Evolutionary conservation across 2,888 invertebrate species (phyloP).

Genomic region (Caenorhabditis parvicauda): DNA sequence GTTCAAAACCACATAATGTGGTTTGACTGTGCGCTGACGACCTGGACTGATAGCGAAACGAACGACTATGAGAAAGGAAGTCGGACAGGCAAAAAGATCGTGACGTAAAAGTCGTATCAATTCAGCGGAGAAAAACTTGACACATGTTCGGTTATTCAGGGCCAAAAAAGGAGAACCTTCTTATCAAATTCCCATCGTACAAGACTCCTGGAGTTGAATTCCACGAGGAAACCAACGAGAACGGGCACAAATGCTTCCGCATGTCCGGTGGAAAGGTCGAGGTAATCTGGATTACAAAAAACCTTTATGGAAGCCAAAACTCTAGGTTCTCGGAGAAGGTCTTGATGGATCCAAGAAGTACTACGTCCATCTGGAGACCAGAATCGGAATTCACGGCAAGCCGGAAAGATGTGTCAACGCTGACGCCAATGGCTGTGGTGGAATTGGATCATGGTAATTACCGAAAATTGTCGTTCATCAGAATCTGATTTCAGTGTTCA

Average conservation of each 20-base stretch:
- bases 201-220: conserved; percentile 49
- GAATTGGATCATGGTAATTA: conserved; percentile 58
- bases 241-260: conserved; percentile 57
- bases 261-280: conserved; percentile 61
- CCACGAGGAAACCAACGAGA: conserved; percentile 39
- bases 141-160: no score
- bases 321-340: conserved; percentile 25
- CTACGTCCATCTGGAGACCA: conserved; percentile 60
- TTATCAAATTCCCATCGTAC: conserved; percentile 61
- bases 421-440: conserved; percentile 59
- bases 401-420: conserved; percentile 61
- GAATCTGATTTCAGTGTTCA: conserved; percentile 35
- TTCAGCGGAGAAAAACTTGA: no score
- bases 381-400: conserved; percentile 61
- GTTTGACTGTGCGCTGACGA: no score
- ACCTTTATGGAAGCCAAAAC: neutral
- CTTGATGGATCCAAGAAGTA: conserved; percentile 56
- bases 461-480: neutral
- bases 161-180: conserved; percentile 48
- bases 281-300: no score
- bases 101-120: no score
- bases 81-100: no score
- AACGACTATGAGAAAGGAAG: no score
- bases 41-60: no score
- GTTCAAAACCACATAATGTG: no score